Evolutionary conservation across 2,113 vertebrate genomes (phyloP).

Genomic region (Smithornis capensis): DNA sequence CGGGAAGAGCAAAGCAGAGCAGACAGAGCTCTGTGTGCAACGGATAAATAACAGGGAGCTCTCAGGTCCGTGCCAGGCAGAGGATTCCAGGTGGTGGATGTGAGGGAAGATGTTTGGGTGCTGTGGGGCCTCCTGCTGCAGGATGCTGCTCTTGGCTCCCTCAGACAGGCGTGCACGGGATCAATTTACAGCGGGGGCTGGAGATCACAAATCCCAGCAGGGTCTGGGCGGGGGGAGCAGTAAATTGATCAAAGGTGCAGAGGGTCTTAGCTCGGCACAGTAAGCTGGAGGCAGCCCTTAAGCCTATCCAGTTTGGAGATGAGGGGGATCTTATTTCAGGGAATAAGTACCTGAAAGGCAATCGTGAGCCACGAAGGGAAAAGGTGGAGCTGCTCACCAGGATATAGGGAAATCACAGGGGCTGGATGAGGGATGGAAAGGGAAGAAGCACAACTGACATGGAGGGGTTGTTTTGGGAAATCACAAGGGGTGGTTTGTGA

Average conservation of each 20-base stretch:
- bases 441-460: neutral
- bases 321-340: slow-evolving; percentile 45
- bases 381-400: neutral
- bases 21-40: accelerated
- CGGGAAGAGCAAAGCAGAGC: neutral
- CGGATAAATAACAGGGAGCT: accelerated
- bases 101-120: neutral
- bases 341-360: slow-evolving; percentile 23
- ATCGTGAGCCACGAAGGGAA: neutral
- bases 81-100: neutral
- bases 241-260: slow-evolving; percentile 40
- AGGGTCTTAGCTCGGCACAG: neutral
- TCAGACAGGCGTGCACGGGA: neutral
- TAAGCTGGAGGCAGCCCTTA: slow-evolving; percentile 22
- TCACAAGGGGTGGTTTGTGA: accelerated
- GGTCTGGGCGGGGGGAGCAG: neutral
- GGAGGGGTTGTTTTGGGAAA: neutral
- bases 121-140: neutral
- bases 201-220: neutral
- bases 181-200: neutral
- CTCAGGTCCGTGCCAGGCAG: accelerated
- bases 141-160: neutral
- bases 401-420: neutral
- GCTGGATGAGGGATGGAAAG: neutral
- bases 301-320: neutral